Base-by-base conservation (phyloP, 2,888 invertebrate species). In the Deroplatys truncata region DNA sequence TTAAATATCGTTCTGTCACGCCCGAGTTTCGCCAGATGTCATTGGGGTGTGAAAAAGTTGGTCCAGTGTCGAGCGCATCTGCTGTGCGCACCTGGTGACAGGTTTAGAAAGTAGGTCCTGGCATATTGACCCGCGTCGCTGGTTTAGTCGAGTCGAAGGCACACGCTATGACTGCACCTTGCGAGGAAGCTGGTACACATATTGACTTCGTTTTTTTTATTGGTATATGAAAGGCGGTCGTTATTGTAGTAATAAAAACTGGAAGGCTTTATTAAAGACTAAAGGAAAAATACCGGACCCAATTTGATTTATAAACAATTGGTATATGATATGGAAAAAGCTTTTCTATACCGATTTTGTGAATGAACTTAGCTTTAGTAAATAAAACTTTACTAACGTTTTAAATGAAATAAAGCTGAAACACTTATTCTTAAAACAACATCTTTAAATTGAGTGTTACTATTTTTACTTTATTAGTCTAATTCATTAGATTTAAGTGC, bases 101-200 rank as follows among this genome's bases (percentile, higher is more conserved):
- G 87, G 87, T 87, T 87, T 87, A 83, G 87, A 87, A 87, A 87
- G 87, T 87, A 87, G 87, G 82, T 35, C 87, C 83, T 10, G 10
- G 16, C n/a, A 28, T 28, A 28, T 29, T n/a, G 31, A 49, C 87
- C 87, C n/a, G 87, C 82, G 28, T 28, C 87, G 87, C 87, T 87
- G 87, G 87, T 87, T 83, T 82, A 83, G 87, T 87, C 87, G 87
- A 83, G 28, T 20, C 20, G 56, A 20, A 3, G 56, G 56, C 56
- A 72, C 56, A 72, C 25, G 56, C 20, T 72, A 72, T 3, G 56
- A 7, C 56, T 72, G 56, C 56, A 72, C 56, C 56, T 72, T 72
- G 56, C 56, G 20, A 20, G 56, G 56, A 72, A 72, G 56, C 56
- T 20, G 56, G 16, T 7, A 72, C 25, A 5, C 56, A 9, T 20